Base-by-base conservation (phyloP, 1,140 invertebrate genomes). In the Periplaneta americana region DNA sequence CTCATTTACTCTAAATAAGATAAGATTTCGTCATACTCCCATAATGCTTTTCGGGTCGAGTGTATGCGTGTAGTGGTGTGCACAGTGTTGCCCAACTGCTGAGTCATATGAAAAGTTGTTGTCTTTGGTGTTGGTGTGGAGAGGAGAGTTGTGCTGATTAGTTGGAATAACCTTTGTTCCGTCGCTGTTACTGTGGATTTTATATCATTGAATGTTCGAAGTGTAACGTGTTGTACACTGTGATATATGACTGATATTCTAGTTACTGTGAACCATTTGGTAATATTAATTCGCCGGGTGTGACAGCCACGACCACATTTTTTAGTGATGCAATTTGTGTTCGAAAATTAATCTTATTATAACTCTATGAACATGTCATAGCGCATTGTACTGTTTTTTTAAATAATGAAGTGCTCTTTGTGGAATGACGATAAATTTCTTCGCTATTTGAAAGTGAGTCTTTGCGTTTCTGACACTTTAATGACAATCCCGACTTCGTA, bases 91-190 rank as follows among this genome's bases (percentile, higher is more conserved):
- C 76, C 34, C 76, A 78, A 78, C 76, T 36, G 76, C 76, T 78
- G 76, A 78, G 76, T 78, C 76, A 78, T 78, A 78, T 78, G 76
- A n/a, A 78, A 36, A 78, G 76, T 34, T 78, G 76, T 28, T 78
- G n/a, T n/a, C 48, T 1, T n/a, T 6, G 11, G 76, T 78, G 76
- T 6, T 17, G 9, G 76, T 34, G 8, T 34, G 76, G 11, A n/a
- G 2, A 39, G 36, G 22, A 28, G n/a, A 28, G 22, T 66, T 3
- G n/a, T 9, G 22, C 22, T 66, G 22, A n/a, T 28, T 66, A n/a
- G 22, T 6, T 66, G 48, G 28, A 66, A 66, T 66, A 66, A 66
- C 48, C 48, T 66, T 66, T 66, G 48, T 66, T 66, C 48, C 28
- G 22, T 28, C 4, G 22, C 11, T 66, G 22, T 66, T 66, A 28